These are phyloP conservation scores for Drosophila novamexicana DNA, from an alignment of 1,140 invertebrate species.

Conservation along the genomic window DNA sequence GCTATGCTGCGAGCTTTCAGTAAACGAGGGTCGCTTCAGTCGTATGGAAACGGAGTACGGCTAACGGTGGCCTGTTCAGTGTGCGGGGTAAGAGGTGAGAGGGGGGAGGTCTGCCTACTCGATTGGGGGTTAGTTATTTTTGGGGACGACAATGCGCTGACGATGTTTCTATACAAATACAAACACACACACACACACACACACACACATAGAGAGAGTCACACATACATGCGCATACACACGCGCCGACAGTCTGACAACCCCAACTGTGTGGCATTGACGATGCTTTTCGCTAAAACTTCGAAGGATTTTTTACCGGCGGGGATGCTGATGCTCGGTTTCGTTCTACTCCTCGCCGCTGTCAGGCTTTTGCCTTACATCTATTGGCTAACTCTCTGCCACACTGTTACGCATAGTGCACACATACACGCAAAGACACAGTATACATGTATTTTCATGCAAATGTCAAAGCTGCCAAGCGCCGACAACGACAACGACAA, in stretches of 20 bases:
- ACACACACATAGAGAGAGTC: not conserved
- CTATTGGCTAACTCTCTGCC: slow-evolving; percentile 30
- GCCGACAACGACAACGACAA: slow-evolving; percentile 18
- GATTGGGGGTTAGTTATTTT: slow-evolving; percentile 73
- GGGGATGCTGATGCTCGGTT: slow-evolving; percentile 37
- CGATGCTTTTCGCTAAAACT: slow-evolving; percentile 37
- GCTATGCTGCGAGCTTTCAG: slow-evolving; percentile 23
- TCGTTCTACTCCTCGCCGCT: slow-evolving; percentile 9
- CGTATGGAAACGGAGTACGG: slow-evolving; percentile 19
- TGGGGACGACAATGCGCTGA: slow-evolving; percentile 51
- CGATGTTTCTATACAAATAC: slow-evolving; percentile 27
- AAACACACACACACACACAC: slow-evolving; percentile 4
- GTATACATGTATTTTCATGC: slow-evolving; percentile 37
- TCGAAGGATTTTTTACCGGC: slow-evolving; percentile 40
- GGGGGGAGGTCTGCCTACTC: not conserved
- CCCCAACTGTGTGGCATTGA: slow-evolving; percentile 25
- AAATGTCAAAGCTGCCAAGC: slow-evolving; percentile 52
- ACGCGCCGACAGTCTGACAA: slow-evolving; percentile 35
- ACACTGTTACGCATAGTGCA: slow-evolving; percentile 24
- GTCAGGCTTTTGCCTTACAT: slow-evolving; percentile 17
- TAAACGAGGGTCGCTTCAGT: slow-evolving; percentile 38
- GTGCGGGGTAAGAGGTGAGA: not conserved
- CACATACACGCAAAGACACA: slow-evolving; percentile 5
- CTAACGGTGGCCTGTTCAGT: slow-evolving; percentile 8
- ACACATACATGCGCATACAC: slow-evolving; percentile 1